Percentiles rank a stretch among this genome's conserved stretches.
Conservation (phyloP, 2,797 vertebrate genomes). For the Gymnothorax javanicus region DNA sequence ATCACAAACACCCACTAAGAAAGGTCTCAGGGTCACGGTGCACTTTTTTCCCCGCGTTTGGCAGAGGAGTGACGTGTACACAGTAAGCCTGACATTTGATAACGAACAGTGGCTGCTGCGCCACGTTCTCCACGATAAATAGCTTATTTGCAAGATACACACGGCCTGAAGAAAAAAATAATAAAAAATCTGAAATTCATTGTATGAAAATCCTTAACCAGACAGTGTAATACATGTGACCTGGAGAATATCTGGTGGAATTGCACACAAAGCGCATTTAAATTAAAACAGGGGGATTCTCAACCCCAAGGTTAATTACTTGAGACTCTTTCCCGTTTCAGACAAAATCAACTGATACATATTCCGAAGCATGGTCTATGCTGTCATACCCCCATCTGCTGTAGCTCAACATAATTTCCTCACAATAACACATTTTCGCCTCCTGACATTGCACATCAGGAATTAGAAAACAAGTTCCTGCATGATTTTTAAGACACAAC, state of each 20-base stretch:
- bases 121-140: constrained; percentile 8
- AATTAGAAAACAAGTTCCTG: constrained; percentile 11
- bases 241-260: constrained; percentile 44
- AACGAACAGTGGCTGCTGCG: constrained; percentile 10
- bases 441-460: constrained; percentile 3
- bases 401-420: constrained; percentile 41
- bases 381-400: constrained; percentile 39
- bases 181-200: constrained; percentile 36
- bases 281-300: constrained; percentile 51
- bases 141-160: constrained; percentile 16
- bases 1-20: not conserved
- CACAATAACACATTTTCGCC: constrained; percentile 43
- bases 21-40: not conserved
- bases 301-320: constrained; percentile 56
- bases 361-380: constrained; percentile 43
- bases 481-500: not conserved
- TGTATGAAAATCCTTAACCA: constrained; percentile 24
- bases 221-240: constrained; percentile 37
- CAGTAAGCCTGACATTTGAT: constrained; percentile 14
- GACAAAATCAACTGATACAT: constrained; percentile 50
- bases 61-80: not conserved
- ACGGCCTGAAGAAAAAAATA: constrained; percentile 23
- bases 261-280: constrained; percentile 46
- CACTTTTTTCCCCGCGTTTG: not conserved
- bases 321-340: constrained; percentile 51